Percentiles rank a stretch among this genome's conserved stretches.
phyloP scores from a whole-genome alignment of 2,797 vertebrate genomes.

The Danio jaintianensis region DNA sequence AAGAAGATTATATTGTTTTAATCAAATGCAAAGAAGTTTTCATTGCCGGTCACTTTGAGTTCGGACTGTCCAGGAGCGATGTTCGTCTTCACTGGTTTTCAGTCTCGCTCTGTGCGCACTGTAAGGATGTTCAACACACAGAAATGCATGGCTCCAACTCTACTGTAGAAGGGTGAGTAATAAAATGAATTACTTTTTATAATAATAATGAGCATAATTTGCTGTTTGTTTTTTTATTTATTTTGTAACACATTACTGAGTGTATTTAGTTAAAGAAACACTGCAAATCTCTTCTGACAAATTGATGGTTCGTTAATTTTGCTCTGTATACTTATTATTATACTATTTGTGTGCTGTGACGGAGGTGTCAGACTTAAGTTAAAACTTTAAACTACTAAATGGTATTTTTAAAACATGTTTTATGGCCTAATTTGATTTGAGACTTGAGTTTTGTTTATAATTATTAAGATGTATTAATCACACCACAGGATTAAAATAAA shows the following conservation, averaged over 20 bases:
- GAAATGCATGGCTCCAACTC: slow-evolving; percentile 31
- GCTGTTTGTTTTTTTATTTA: background rate
- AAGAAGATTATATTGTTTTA: slow-evolving; percentile 49
- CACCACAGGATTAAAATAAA: background rate
- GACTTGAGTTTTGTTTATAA: background rate
- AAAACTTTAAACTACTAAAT: background rate
- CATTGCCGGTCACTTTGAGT: slow-evolving; percentile 38
- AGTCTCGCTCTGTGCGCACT: background rate
- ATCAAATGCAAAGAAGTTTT: slow-evolving; percentile 39
- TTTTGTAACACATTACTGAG: background rate
- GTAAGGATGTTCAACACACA: slow-evolving; percentile 27
- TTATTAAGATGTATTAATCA: background rate
- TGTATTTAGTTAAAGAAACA: too few relatives aligned
- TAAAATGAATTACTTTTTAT: background rate
- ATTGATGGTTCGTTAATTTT: background rate
- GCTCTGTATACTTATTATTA: background rate
- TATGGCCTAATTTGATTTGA: background rate
- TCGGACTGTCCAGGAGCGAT: slow-evolving; percentile 26
- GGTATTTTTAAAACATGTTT: background rate
- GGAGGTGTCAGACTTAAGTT: background rate
- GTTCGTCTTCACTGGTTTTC: background rate
- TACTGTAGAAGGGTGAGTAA: slow-evolving; percentile 48
- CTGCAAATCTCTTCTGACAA: background rate
- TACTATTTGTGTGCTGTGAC: background rate
- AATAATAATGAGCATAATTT: background rate